Evolutionary conservation across 2,888 invertebrate genomes (phyloP).

Genomic region (Drosophila diplacantha): DNA sequence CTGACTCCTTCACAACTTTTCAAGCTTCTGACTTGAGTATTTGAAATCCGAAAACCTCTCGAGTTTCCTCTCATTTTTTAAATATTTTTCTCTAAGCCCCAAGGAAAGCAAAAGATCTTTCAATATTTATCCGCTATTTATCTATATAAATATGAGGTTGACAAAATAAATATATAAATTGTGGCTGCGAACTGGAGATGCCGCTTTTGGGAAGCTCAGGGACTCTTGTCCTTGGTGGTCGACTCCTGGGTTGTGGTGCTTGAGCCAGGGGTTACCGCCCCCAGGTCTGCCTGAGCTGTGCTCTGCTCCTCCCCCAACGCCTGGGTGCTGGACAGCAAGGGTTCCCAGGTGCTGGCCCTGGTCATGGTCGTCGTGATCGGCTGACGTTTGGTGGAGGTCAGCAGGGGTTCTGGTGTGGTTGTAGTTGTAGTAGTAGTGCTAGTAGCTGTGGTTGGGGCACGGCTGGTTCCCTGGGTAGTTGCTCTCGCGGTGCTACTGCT

Average conservation of each 20-base stretch:
- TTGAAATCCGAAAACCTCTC: too few species aligned
- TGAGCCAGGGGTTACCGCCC: neutral
- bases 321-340: constrained; percentile 1
- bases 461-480: neutral
- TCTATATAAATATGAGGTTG: neutral
- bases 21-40: too few species aligned
- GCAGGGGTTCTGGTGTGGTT: neutral
- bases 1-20: too few species aligned
- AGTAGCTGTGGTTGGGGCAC: neutral
- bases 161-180: neutral
- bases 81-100: neutral
- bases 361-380: neutral
- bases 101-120: neutral
- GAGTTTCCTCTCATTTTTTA: too few species aligned
- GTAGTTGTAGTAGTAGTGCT: neutral
- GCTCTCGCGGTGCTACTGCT: constrained; percentile 4
- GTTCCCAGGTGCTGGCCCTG: neutral
- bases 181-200: neutral
- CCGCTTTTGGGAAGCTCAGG: neutral
- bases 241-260: constrained; percentile 3
- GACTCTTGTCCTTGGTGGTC: neutral
- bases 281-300: neutral
- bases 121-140: neutral
- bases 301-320: neutral
- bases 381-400: neutral